Conservation (phyloP, 2,797 vertebrate genomes). For the Microhierax caerulescens region DNA sequence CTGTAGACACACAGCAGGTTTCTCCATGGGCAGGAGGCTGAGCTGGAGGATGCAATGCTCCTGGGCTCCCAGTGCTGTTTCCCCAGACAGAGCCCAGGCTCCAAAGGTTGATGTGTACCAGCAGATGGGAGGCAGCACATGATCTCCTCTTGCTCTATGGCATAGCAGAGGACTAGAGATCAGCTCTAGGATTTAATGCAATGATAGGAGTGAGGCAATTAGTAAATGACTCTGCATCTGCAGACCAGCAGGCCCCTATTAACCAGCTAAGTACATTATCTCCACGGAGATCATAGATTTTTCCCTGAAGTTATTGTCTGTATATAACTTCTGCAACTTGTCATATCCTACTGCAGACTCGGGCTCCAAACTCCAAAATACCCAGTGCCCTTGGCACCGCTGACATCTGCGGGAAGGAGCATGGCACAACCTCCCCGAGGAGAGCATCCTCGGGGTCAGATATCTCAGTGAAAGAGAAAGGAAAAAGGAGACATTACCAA, state of each 20-base stretch:
- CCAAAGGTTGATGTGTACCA: neutral
- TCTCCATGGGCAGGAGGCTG: neutral
- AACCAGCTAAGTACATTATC: slow-evolving; percentile 23
- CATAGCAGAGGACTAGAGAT: neutral
- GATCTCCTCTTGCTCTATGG: neutral
- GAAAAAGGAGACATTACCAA: neutral
- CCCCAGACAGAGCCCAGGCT: neutral
- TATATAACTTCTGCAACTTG: neutral
- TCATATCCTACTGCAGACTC: neutral
- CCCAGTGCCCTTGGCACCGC: rapidly evolving
- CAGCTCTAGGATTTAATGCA: neutral
- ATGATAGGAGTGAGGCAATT: neutral
- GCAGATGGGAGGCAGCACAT: neutral
- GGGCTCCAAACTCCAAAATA: neutral
- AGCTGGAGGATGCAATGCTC: neutral
- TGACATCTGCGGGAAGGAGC: rapidly evolving
- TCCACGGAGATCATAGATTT: neutral
- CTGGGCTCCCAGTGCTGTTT: neutral
- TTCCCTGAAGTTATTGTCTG: neutral
- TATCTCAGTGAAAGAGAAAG: neutral
- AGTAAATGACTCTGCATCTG: slow-evolving; percentile 24
- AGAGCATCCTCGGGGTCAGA: neutral
- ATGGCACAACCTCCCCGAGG: rapidly evolving
- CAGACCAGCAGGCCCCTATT: slow-evolving; percentile 23
- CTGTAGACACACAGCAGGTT: neutral